A percentile compares a stretch with the other conserved stretches of the same genome.
Conservation (phyloP, 2,888 invertebrate genomes). For the Acleris literana region DNA sequence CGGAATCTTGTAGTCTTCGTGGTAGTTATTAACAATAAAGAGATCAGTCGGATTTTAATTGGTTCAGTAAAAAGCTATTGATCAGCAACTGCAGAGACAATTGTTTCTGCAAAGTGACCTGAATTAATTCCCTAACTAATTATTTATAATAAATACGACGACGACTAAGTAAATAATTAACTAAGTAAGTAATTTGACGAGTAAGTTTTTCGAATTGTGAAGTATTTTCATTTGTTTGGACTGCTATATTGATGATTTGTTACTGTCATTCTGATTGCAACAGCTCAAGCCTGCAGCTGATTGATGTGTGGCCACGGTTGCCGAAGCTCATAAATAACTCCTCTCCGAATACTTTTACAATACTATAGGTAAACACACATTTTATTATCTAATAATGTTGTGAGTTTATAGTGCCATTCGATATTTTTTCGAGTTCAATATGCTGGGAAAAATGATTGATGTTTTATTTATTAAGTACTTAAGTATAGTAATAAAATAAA, state of each 20-base stretch:
- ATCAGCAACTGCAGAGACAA: not conserved
- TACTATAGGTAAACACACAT: slow-evolving; percentile 11
- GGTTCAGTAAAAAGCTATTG: slow-evolving; percentile 13
- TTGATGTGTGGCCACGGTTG: slow-evolving; percentile 28
- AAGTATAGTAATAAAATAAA: too few relatives aligned
- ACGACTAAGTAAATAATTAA: not conserved
- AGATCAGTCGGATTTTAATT: slow-evolving; percentile 11
- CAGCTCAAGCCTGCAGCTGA: slow-evolving; percentile 17
- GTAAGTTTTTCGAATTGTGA: not conserved
- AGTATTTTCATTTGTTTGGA: slow-evolving; percentile 8
- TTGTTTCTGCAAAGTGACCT: not conserved
- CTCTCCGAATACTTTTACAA: slow-evolving; percentile 26
- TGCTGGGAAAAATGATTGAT: not conserved
- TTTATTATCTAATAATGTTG: slow-evolving; percentile 29
- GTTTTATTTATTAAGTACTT: not conserved
- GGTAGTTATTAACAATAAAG: slow-evolving; percentile 7
- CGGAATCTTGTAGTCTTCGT: slow-evolving; percentile 8
- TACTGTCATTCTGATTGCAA: slow-evolving; percentile 18
- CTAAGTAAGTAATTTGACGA: not conserved
- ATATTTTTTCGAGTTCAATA: slow-evolving; percentile 15
- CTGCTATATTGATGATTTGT: slow-evolving; percentile 10
- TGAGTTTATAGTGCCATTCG: slow-evolving; percentile 20
- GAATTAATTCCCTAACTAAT: not conserved
- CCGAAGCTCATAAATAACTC: slow-evolving; percentile 29
- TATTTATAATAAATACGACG: not conserved